Conservation (phyloP, 2,888 invertebrate species). For the Trilocha varians region DNA sequence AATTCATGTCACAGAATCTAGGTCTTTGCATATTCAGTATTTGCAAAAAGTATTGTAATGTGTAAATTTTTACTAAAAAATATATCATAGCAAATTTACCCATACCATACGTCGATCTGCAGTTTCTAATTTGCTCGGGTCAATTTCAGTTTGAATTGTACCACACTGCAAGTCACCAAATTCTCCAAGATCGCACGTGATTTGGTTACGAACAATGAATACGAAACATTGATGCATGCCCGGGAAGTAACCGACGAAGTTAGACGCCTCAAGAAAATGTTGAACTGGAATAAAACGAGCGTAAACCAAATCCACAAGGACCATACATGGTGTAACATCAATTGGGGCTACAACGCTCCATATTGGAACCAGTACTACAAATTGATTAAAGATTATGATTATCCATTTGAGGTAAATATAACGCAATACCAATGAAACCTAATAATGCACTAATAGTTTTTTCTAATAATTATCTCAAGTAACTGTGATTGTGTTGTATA, state of each 20-base stretch:
- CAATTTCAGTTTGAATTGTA: slow-evolving; percentile 51
- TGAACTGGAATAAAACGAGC: slow-evolving; percentile 40
- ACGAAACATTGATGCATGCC: slow-evolving; percentile 38
- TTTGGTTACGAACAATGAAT: slow-evolving; percentile 47
- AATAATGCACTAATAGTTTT: too few relatives aligned
- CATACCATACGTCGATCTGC: too few relatives aligned
- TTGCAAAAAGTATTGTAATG: too few relatives aligned
- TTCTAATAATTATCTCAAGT: too few relatives aligned
- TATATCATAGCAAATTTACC: too few relatives aligned
- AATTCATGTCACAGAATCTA: too few relatives aligned
- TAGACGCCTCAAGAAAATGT: slow-evolving; percentile 40
- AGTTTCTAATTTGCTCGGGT: too few relatives aligned
- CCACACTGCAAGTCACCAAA: slow-evolving; percentile 49
- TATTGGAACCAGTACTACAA: slow-evolving; percentile 66
- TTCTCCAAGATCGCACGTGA: slow-evolving; percentile 56
- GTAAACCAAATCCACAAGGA: slow-evolving; percentile 15
- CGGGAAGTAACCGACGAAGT: slow-evolving; percentile 52
- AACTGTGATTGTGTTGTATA: too few relatives aligned
- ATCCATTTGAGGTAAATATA: slow-evolving; percentile 60
- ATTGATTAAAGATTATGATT: slow-evolving; percentile 45
- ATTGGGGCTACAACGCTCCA: slow-evolving; percentile 63
- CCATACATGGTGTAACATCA: slow-evolving; percentile 47
- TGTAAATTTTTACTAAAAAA: too few relatives aligned
- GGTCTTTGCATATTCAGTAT: too few relatives aligned
- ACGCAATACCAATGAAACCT: too few relatives aligned